phyloP scores from a whole-genome alignment of 1,140 invertebrate genomes.

The Neocloeon triangulifer region DNA sequence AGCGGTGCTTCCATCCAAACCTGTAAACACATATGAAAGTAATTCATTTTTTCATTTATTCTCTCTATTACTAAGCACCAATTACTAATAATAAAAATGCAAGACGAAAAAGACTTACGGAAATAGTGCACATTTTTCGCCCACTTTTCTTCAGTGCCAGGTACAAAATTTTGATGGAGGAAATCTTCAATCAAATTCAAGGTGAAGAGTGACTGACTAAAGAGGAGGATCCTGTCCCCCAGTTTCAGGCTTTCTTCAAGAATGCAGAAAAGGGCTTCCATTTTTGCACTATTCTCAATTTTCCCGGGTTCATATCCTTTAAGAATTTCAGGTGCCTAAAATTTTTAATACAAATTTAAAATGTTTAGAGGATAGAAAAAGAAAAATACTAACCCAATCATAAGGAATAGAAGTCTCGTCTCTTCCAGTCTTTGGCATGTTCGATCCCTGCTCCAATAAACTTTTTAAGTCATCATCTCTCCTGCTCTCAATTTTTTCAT shows the following conservation, averaged over 20 bases:
- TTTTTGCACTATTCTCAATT: slow-evolving; percentile 89
- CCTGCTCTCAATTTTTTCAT: slow-evolving; percentile 29
- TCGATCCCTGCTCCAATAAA: slow-evolving; percentile 16
- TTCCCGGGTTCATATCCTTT: slow-evolving; percentile 69
- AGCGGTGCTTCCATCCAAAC: slow-evolving; percentile 85
- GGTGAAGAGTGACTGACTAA: slow-evolving; percentile 91
- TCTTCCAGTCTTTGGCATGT: slow-evolving; percentile 23
- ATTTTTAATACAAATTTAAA: slow-evolving; percentile 6
- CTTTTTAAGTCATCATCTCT: slow-evolving; percentile 20
- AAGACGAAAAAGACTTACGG: slow-evolving; percentile 46
- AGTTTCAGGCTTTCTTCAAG: slow-evolving; percentile 67
- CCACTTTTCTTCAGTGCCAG: slow-evolving; percentile 53
- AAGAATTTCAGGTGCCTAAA: slow-evolving; percentile 56
- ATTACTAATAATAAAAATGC: no score
- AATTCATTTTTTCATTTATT: no score
- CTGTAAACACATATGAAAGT: no score
- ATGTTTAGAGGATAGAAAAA: not conserved
- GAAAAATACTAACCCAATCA: slow-evolving; percentile 37
- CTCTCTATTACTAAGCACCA: slow-evolving; percentile 8
- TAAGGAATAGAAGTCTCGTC: slow-evolving; percentile 60
- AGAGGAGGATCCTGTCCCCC: slow-evolving; percentile 84
- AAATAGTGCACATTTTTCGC: slow-evolving; percentile 73
- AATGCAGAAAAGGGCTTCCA: slow-evolving; percentile 83
- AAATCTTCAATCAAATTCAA: slow-evolving; percentile 94
- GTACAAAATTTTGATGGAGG: slow-evolving; percentile 55